Evolutionary conservation across 2,797 vertebrate species (phyloP).

Genomic region (Sebastes flavidus): DNA sequence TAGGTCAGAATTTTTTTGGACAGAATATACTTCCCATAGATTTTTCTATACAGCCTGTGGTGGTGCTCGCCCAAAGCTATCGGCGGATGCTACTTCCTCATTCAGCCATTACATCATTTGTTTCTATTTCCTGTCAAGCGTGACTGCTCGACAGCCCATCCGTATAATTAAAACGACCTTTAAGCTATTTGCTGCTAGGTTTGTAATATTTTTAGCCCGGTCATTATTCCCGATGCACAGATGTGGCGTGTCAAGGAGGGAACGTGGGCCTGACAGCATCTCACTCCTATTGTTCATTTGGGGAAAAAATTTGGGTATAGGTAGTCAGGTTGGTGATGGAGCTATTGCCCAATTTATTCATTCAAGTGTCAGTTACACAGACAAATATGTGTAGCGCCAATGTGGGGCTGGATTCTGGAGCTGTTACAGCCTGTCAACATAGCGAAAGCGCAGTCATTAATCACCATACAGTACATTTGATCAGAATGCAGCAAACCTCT

Average conservation of each 20-base stretch:
- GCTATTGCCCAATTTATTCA: conserved; percentile 78
- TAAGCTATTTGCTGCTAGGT: conserved; percentile 72
- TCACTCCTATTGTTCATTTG: conserved; percentile 74
- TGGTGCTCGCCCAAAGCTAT: conserved; percentile 24
- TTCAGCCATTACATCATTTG: conserved; percentile 76
- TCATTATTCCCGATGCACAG: conserved; percentile 76
- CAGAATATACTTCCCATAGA: conserved; percentile 36
- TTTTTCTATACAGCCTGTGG: conserved; percentile 40
- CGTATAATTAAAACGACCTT: conserved; percentile 84
- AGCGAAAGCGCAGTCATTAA: conserved; percentile 85
- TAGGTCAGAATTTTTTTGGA: conserved; percentile 36
- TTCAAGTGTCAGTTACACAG: conserved; percentile 76
- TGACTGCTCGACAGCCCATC: conserved; percentile 79
- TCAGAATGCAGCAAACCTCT: conserved; percentile 88
- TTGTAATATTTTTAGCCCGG: conserved; percentile 79
- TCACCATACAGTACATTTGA: conserved; percentile 87
- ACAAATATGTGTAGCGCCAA: conserved; percentile 70
- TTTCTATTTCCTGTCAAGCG: conserved; percentile 73
- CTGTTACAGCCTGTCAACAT: conserved; percentile 75
- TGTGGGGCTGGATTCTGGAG: conserved; percentile 74
- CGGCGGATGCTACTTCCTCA: conserved; percentile 42
- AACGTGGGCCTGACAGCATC: conserved; percentile 69
- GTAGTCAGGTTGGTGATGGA: conserved; percentile 74
- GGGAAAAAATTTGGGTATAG: conserved; percentile 48
- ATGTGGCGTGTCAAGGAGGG: conserved; percentile 73